Evolutionary conservation across 2,797 vertebrate genomes (phyloP).

Genomic region (Rhodeus uyekii): DNA sequence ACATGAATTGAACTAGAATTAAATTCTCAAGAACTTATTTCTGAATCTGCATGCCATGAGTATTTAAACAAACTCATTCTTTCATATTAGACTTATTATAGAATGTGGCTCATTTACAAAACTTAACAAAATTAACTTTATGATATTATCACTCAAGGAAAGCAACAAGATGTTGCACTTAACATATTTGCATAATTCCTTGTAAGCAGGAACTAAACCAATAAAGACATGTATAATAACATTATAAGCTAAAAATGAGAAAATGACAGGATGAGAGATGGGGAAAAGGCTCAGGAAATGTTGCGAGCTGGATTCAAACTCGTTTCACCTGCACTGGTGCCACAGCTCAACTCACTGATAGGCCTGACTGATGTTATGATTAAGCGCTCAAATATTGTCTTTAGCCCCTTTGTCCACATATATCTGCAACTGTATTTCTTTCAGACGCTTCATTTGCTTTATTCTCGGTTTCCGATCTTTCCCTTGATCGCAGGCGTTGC

Average conservation of each 20-base stretch:
- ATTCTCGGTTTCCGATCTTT: conserved; percentile 47
- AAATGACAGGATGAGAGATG: neutral
- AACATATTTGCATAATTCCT: neutral
- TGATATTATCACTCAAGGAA: neutral
- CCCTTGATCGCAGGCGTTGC: conserved; percentile 61
- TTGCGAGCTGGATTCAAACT: neutral
- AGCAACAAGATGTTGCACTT: neutral
- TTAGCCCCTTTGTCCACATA: conserved; percentile 47
- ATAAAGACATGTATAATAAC: neutral
- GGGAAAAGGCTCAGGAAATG: neutral
- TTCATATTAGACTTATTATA: neutral
- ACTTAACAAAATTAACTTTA: neutral
- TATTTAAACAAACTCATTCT: neutral
- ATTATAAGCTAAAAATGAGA: neutral
- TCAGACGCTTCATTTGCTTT: conserved; percentile 29
- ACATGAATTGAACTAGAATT: neutral
- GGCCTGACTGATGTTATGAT: neutral
- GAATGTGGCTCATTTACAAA: neutral
- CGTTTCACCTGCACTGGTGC: neutral
- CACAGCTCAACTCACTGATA: neutral
- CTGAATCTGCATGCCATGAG: neutral
- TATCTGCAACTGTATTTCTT: conserved; percentile 40
- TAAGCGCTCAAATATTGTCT: conserved; percentile 27
- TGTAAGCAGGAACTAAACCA: conserved; percentile 3
- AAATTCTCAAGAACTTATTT: neutral